These are phyloP conservation scores for Malurus melanocephalus DNA, from an alignment of 2,113 vertebrate species.

Conservation along the genomic window DNA sequence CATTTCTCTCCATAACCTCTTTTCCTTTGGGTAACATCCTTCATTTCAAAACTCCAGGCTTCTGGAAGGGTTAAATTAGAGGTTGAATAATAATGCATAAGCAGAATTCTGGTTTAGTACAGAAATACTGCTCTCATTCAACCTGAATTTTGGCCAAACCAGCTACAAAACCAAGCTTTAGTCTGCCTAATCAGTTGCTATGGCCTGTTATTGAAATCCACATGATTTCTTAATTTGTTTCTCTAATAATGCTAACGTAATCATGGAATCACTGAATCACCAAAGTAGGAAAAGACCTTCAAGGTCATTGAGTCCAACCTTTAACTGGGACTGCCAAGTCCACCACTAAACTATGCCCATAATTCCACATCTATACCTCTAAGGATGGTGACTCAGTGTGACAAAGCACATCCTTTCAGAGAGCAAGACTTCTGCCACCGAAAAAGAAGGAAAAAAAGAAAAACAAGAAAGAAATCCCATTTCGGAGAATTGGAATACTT, in stretches of 20 bases:
- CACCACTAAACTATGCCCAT: background rate
- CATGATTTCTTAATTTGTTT: background rate
- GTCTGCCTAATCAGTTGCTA: background rate
- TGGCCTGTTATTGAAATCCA: background rate
- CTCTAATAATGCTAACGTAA: background rate
- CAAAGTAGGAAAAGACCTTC: background rate
- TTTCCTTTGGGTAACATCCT: slow-evolving; percentile 52
- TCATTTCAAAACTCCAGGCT: slow-evolving; percentile 26
- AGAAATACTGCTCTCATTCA: background rate
- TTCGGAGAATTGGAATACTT: background rate
- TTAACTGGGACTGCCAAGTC: background rate
- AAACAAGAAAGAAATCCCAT: background rate
- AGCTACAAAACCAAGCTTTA: background rate
- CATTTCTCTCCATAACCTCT: slow-evolving; percentile 38
- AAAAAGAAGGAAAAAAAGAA: background rate
- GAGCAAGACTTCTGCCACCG: background rate
- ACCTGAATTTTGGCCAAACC: background rate
- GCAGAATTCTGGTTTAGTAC: background rate
- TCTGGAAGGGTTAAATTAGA: slow-evolving; percentile 25
- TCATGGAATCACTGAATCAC: background rate
- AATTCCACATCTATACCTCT: background rate
- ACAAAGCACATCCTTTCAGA: background rate
- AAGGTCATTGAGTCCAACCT: background rate
- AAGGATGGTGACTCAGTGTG: background rate
- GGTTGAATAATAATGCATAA: background rate